Evolutionary conservation across 2,797 vertebrate genomes (phyloP).

Genomic region (Psittacula echo): DNA sequence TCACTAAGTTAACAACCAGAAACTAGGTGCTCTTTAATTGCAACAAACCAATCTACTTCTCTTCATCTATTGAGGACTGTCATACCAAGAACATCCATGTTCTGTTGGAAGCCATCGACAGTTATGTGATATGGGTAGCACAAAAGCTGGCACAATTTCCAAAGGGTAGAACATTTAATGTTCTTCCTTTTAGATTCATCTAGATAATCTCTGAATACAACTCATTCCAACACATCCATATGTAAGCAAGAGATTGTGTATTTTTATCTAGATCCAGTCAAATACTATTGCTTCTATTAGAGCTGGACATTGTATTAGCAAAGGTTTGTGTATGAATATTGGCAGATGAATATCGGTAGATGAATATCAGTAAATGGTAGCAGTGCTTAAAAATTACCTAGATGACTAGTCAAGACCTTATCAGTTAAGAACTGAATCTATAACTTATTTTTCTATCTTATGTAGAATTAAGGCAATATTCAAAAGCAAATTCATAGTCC

Average conservation of each 20-base stretch:
- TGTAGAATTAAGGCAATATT: not conserved
- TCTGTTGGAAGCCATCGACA: not conserved
- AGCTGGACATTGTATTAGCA: not conserved
- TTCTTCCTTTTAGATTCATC: not conserved
- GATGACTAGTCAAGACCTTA: not conserved
- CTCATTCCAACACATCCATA: not conserved
- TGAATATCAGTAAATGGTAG: not conserved
- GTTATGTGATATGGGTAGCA: not conserved
- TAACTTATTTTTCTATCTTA: not conserved
- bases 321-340: not conserved
- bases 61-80: not conserved
- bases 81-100: not conserved
- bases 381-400: not conserved
- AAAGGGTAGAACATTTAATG: not conserved
- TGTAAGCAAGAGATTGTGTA: not conserved
- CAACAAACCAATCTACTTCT: not conserved
- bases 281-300: not conserved
- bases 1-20: not conserved
- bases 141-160: not conserved
- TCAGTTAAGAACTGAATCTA: not conserved
- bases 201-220: not conserved
- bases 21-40: not conserved
- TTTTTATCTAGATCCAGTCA: not conserved
- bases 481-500: not conserved
- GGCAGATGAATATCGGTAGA: not conserved